Conservation (phyloP, 2,888 invertebrate genomes). For the Atherix ibis region DNA sequence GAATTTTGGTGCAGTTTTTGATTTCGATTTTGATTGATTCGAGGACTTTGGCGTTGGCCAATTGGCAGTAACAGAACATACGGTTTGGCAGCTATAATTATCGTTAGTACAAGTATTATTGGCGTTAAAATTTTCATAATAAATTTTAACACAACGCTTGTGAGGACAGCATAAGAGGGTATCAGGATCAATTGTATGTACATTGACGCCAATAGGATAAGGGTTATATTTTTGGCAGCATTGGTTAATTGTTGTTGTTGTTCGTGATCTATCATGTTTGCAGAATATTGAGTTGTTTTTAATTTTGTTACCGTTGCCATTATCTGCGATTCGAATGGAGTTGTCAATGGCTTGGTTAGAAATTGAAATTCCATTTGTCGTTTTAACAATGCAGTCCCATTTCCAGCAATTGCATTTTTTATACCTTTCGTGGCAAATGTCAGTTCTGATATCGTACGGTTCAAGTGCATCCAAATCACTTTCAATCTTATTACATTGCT, state of each 20-base stretch:
- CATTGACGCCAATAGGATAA: slow-evolving; percentile 7
- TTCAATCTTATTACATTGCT: slow-evolving; percentile 5
- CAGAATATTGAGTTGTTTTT: neutral
- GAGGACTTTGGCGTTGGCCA: slow-evolving; percentile 4
- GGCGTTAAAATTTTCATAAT: slow-evolving; percentile 11
- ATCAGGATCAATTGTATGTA: slow-evolving; percentile 6
- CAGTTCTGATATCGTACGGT: no score
- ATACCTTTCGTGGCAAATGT: no score
- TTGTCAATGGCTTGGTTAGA: no score
- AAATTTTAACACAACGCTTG: slow-evolving; percentile 11
- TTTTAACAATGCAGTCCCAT: no score
- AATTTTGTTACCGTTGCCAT: no score
- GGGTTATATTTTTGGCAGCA: slow-evolving; percentile 7
- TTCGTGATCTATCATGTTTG: neutral
- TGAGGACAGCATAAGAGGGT: slow-evolving; percentile 9
- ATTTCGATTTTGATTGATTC: slow-evolving; percentile 5
- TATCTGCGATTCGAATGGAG: no score
- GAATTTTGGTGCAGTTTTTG: slow-evolving; percentile 4
- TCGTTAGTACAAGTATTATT: no score
- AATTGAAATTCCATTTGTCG: no score
- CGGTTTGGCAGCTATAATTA: slow-evolving; percentile 10
- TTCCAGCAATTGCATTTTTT: no score
- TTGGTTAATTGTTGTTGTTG: slow-evolving; percentile 1
- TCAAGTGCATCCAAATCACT: neutral
- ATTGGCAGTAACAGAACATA: slow-evolving; percentile 11